These are phyloP conservation scores for Psilopsiagon aurifrons DNA, from an alignment of 2,113 vertebrate species.

Conservation along the genomic window DNA sequence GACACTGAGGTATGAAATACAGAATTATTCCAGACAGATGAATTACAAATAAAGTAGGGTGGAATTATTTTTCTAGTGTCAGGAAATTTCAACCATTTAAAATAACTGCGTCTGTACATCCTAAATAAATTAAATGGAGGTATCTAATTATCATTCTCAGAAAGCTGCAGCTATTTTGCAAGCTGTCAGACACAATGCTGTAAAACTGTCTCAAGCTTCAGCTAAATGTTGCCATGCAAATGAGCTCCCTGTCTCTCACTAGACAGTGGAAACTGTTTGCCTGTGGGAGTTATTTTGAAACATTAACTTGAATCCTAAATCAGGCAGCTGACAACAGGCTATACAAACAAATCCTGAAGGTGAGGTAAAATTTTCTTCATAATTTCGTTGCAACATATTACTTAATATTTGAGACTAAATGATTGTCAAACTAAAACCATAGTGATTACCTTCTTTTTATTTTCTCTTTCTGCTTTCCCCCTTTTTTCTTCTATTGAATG, in stretches of 20 bases:
- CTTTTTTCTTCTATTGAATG: neutral
- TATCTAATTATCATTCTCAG: neutral
- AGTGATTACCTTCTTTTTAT: neutral
- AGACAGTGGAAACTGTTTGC: neutral
- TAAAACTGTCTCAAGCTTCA: neutral
- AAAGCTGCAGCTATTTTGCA: constrained; percentile 8
- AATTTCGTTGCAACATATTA: neutral
- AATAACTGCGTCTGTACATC: neutral
- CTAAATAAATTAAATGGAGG: constrained; percentile 13
- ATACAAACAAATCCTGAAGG: neutral
- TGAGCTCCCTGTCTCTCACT: neutral
- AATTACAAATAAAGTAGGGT: neutral
- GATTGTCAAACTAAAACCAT: neutral
- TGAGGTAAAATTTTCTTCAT: neutral
- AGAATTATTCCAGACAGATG: neutral
- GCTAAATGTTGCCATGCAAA: neutral
- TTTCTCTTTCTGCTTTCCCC: neutral
- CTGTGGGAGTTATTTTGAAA: neutral
- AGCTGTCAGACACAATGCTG: neutral
- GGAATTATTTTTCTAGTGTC: neutral
- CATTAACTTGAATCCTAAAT: neutral
- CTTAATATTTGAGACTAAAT: neutral
- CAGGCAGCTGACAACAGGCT: neutral
- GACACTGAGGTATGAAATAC: neutral
- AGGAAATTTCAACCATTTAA: constrained; percentile 14